These are phyloP conservation scores for Ophraella communa DNA, from an alignment of 2,888 invertebrate species.

Conservation along the genomic window DNA sequence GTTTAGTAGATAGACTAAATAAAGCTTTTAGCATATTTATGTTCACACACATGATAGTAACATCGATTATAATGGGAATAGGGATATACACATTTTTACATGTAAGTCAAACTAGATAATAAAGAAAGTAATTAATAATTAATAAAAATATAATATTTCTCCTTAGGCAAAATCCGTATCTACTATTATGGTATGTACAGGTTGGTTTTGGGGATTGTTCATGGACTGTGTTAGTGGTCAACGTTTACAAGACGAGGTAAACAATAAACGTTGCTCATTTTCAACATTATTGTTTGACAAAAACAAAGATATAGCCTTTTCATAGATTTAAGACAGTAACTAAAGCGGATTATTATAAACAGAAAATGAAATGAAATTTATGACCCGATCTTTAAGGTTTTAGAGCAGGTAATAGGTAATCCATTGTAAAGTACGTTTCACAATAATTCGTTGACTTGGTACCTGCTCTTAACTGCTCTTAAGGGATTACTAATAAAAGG, in stretches of 20 bases:
- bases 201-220: conserved; percentile 29
- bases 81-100: conserved; percentile 25
- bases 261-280: not conserved
- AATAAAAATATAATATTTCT: not conserved
- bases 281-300: not conserved
- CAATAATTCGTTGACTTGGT: too few species aligned
- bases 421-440: too few species aligned
- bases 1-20: conserved; percentile 26
- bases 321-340: too few species aligned
- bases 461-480: too few species aligned
- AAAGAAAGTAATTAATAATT: not conserved
- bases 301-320: too few species aligned
- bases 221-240: conserved; percentile 30
- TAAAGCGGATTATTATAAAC: too few species aligned
- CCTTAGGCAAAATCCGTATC: conserved; percentile 25
- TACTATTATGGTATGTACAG: conserved; percentile 20
- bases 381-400: too few species aligned
- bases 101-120: conserved; percentile 13
- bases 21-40: conserved; percentile 21
- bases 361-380: too few species aligned
- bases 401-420: too few species aligned
- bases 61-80: conserved; percentile 24
- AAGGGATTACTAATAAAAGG: too few species aligned
- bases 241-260: conserved; percentile 28
- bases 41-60: conserved; percentile 27